A percentile compares a stretch with the other conserved stretches of the same genome.
phyloP scores from a whole-genome alignment of 2,113 vertebrate genomes.

The Thomomys bottae region DNA sequence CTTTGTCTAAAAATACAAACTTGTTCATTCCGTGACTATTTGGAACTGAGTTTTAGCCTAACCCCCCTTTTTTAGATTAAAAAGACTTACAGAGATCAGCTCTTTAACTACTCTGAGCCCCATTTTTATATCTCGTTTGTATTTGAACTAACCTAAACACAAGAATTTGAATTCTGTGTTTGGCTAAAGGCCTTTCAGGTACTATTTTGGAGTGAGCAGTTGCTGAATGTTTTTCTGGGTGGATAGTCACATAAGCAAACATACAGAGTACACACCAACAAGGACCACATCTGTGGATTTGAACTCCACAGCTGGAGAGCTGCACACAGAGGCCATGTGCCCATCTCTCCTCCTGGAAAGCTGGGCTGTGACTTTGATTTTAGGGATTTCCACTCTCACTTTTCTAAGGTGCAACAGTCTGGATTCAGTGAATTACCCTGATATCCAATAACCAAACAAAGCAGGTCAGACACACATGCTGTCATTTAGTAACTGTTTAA shows the following conservation, averaged over 20 bases:
- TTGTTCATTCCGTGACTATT: background rate
- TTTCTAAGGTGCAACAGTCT: background rate
- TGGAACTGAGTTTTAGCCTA: constrained; percentile 50
- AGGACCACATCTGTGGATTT: background rate
- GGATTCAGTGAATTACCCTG: background rate
- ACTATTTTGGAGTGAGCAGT: constrained; percentile 9
- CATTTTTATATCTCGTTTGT: constrained; percentile 7
- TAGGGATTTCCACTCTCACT: background rate
- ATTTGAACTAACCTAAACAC: background rate
- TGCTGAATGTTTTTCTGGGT: background rate
- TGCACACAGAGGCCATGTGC: background rate
- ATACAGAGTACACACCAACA: background rate
- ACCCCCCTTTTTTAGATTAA: constrained; percentile 3
- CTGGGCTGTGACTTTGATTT: background rate
- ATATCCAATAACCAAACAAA: background rate
- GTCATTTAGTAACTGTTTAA: background rate
- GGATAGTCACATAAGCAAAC: background rate
- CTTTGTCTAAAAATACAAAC: constrained; percentile 30
- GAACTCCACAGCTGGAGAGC: background rate
- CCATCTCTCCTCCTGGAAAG: background rate
- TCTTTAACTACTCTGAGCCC: constrained; percentile 15
- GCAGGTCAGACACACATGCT: background rate
- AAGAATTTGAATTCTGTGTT: background rate
- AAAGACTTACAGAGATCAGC: constrained; percentile 14
- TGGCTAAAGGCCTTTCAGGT: constrained; percentile 8